Evolutionary conservation across 2,888 invertebrate species (phyloP).

Genomic region (Pachymerium ferrugineum): DNA sequence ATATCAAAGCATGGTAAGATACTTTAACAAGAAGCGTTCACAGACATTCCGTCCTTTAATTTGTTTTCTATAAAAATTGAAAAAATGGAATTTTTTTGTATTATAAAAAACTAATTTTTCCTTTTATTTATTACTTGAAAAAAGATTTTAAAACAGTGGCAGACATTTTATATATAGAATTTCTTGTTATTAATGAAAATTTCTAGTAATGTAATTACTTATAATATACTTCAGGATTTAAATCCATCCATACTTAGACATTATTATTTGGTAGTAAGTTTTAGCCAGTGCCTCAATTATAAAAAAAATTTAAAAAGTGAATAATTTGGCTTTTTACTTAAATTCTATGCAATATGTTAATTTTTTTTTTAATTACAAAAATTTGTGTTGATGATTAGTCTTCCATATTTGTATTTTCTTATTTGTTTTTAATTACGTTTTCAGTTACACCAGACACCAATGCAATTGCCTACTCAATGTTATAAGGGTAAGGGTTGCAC

Average conservation of each 20-base stretch:
- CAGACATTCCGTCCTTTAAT: background rate
- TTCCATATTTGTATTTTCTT: no score
- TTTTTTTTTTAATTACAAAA: no score
- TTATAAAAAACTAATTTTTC: background rate
- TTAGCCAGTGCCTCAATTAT: background rate
- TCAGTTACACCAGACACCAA: background rate
- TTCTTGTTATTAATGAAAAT: background rate
- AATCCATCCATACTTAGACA: background rate
- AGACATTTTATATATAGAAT: no score
- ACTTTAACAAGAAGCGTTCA: background rate
- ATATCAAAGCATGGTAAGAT: constrained; percentile 19
- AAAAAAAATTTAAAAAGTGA: background rate
- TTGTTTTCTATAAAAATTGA: no score
- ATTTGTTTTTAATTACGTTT: background rate
- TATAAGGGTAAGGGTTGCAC: background rate
- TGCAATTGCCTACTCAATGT: background rate
- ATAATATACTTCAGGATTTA: background rate
- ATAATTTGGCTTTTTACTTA: background rate
- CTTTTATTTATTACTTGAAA: no score
- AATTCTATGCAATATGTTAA: no score
- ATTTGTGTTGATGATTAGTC: no score
- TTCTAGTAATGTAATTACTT: background rate
- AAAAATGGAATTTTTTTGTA: no score
- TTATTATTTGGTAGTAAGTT: background rate
- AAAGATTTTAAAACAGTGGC: no score